phyloP scores from a whole-genome alignment of 2,888 invertebrate species.

The Psococerastis gibbosa region DNA sequence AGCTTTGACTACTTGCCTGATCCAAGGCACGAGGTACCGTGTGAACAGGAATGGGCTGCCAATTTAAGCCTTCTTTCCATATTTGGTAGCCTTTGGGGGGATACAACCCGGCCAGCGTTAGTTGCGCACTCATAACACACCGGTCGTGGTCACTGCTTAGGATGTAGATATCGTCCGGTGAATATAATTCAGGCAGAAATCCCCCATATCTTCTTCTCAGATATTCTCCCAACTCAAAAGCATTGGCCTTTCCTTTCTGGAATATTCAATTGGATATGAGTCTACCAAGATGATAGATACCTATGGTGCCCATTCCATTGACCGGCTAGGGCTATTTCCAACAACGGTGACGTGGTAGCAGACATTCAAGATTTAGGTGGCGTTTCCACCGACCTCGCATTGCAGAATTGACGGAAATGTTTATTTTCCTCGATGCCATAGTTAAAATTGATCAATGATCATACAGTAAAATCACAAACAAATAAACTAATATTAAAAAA shows the following conservation, averaged over 20 bases:
- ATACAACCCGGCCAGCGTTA: conserved; percentile 35
- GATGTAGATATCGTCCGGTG: conserved; percentile 36
- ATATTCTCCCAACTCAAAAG: conserved; percentile 55
- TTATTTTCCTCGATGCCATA: too few species aligned
- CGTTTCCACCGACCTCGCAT: too few species aligned
- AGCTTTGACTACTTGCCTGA: conserved; percentile 12
- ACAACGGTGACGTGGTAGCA: too few species aligned
- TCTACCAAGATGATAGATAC: too few species aligned
- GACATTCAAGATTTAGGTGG: too few species aligned
- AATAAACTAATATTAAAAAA: too few species aligned
- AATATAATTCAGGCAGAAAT: conserved; percentile 35
- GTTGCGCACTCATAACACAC: conserved; percentile 16
- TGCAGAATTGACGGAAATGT: too few species aligned
- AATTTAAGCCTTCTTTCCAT: conserved; percentile 40
- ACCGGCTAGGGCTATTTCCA: too few species aligned
- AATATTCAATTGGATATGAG: too few species aligned
- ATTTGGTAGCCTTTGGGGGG: conserved; percentile 37
- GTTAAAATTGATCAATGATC: too few species aligned
- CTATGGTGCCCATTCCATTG: too few species aligned
- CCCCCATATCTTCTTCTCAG: conserved; percentile 47
- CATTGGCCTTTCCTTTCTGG: conserved; percentile 54
- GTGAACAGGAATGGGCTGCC: conserved; percentile 68
- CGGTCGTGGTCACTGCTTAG: conserved; percentile 15
- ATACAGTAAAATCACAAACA: too few species aligned
- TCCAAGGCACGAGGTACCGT: conserved; percentile 29